Base-by-base conservation (phyloP, 2,888 invertebrate species). In the Orthonevra nobilis region DNA sequence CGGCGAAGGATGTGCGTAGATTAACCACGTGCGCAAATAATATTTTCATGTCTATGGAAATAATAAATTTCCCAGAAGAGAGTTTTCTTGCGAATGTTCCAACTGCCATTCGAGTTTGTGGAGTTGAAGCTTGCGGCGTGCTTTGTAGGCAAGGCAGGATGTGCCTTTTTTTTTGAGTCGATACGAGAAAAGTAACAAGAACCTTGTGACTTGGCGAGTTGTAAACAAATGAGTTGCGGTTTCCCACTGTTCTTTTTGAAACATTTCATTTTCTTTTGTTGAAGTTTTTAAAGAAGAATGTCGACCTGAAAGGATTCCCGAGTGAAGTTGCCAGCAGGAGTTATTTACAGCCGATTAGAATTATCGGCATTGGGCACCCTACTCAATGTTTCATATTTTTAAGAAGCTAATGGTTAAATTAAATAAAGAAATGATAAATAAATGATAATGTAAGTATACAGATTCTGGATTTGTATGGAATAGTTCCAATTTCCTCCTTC, bases 11-110 rank as follows among this genome's bases (percentile, higher is more conserved):
- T 68, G 60, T 79, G 68, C 68, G 73, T 56, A 79, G 79, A 79
- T 79, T 73, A 73, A 73, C 73, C 79, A 79, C 73, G 79, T 79
- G 72, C 73, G 54, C 54, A 79, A 73, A 79, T 79, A 73, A 79
- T 79, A 72, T 79, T 79, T 73, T 40, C 66, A 73, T 79, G 79
- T 73, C 79, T 61, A 66, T 48, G 20, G 68, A 79, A 79, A 79
- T 79, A 72, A 73, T 79, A 79, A 61, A 79, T 79, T 73, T 73
- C 61, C 61, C 66, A 61, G 20, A n/a, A 23, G 48, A 68, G 17
- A 66, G 56, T 79, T 60, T 72, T 58, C 69, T 50, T 26, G 64
- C 38, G 64, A 58, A 70, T 38, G 50, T 54, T 46, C 15, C n/a
- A n/a, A n/a, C 3, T 46, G 14, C 38, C 28, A 36, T 17, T 3